Evolutionary conservation across 2,888 invertebrate genomes (phyloP).

Genomic region (Epirrita christyi): DNA sequence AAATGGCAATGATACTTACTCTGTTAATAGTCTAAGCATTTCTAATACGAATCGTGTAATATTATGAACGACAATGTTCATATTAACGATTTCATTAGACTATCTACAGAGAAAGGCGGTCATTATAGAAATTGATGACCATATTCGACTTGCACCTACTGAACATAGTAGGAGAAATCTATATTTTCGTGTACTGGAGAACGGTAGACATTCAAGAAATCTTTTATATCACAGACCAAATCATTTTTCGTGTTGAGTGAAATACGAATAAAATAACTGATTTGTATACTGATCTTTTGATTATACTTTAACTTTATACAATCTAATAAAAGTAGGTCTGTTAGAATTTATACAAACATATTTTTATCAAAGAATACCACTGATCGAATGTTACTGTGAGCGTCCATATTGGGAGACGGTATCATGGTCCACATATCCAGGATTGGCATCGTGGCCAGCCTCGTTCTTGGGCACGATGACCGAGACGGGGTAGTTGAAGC

Average conservation of each 20-base stretch:
- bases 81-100: slow-evolving; percentile 55
- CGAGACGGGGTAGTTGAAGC: slow-evolving; percentile 88
- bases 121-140: slow-evolving; percentile 47
- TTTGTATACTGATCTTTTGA: too few species aligned
- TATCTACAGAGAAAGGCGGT: slow-evolving; percentile 47
- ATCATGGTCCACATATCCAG: slow-evolving; percentile 61
- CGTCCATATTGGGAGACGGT: slow-evolving; percentile 47
- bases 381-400: slow-evolving; percentile 16
- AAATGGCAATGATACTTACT: slow-evolving; percentile 67
- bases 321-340: not conserved
- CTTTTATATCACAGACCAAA: too few species aligned
- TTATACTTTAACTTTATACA: too few species aligned
- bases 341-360: not conserved
- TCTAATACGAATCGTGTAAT: slow-evolving; percentile 41
- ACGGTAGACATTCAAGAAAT: too few species aligned
- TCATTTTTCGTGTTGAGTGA: too few species aligned
- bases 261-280: not conserved
- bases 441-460: slow-evolving; percentile 43
- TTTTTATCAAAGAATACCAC: not conserved
- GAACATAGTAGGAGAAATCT: slow-evolving; percentile 46
- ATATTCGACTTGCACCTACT: slow-evolving; percentile 38
- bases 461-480: slow-evolving; percentile 68
- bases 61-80: slow-evolving; percentile 34
- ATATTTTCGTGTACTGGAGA: not conserved
- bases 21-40: slow-evolving; percentile 49